phyloP scores from a whole-genome alignment of 2,797 vertebrate genomes.

The Apodemus agrarius region DNA sequence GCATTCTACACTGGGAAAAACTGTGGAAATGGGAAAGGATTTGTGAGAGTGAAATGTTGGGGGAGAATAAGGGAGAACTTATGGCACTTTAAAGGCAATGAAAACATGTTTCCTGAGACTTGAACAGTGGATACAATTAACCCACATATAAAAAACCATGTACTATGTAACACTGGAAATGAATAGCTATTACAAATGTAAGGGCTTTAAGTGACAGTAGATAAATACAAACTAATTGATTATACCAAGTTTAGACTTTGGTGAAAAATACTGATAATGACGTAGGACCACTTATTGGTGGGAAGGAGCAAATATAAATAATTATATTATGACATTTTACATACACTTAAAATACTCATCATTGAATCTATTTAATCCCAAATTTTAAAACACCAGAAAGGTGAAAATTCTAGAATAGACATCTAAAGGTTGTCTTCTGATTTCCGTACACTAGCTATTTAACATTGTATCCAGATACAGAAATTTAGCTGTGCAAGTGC shows the following conservation, averaged over 20 bases:
- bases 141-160: not conserved
- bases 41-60: not conserved
- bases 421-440: not conserved
- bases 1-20: too few species aligned
- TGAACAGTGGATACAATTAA: too few species aligned
- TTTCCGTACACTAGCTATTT: not conserved
- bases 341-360: not conserved
- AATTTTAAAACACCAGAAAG: not conserved
- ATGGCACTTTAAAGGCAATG: not conserved
- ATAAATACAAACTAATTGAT: too few species aligned
- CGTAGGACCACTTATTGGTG: too few species aligned
- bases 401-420: not conserved
- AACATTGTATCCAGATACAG: too few species aligned
- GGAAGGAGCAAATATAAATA: not conserved
- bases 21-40: not conserved
- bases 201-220: not conserved
- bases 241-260: not conserved
- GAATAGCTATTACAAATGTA: not conserved
- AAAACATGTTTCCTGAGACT: not conserved
- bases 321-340: not conserved
- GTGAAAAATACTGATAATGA: not conserved
- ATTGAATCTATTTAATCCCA: not conserved
- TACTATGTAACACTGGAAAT: not conserved
- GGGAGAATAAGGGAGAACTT: too few species aligned
- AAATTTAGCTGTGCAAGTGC: too few species aligned